Evolutionary conservation across 2,113 vertebrate species (phyloP).

Genomic region (Triplophysa rosa): DNA sequence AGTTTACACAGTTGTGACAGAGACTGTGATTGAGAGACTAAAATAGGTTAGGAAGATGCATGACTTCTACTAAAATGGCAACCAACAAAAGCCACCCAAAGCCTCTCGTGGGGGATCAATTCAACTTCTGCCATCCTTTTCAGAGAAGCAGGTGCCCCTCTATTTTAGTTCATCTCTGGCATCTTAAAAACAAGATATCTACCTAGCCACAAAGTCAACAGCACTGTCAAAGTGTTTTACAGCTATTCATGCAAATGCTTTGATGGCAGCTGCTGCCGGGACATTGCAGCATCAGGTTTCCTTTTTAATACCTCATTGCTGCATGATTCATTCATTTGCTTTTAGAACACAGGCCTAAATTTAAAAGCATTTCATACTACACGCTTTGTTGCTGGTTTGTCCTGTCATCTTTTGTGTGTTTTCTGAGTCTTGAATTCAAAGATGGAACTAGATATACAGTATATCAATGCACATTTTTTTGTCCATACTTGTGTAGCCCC

Average conservation of each 20-base stretch:
- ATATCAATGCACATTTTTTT: not conserved
- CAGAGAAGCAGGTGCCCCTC: conserved; percentile 73
- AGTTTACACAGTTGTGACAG: not conserved
- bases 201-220: conserved; percentile 56
- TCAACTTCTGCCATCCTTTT: conserved; percentile 71
- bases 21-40: conserved; percentile 16
- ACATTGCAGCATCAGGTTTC: conserved; percentile 81
- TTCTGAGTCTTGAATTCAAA: conserved; percentile 18
- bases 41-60: conserved; percentile 43
- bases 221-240: conserved; percentile 81
- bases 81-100: conserved; percentile 51
- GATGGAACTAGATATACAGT: not conserved
- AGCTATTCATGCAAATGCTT: conserved; percentile 79
- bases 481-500: not conserved
- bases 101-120: conserved; percentile 56
- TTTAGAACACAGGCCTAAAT: conserved; percentile 92
- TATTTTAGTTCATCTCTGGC: conserved; percentile 72
- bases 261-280: conserved; percentile 83
- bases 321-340: conserved; percentile 87
- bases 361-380: conserved; percentile 83
- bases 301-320: conserved; percentile 76
- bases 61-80: conserved; percentile 71
- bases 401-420: conserved; percentile 6
- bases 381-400: conserved; percentile 59
- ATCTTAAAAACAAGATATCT: conserved; percentile 67